Evolutionary conservation across 2,888 invertebrate species (phyloP).

Genomic region (Ophioninae sp.): DNA sequence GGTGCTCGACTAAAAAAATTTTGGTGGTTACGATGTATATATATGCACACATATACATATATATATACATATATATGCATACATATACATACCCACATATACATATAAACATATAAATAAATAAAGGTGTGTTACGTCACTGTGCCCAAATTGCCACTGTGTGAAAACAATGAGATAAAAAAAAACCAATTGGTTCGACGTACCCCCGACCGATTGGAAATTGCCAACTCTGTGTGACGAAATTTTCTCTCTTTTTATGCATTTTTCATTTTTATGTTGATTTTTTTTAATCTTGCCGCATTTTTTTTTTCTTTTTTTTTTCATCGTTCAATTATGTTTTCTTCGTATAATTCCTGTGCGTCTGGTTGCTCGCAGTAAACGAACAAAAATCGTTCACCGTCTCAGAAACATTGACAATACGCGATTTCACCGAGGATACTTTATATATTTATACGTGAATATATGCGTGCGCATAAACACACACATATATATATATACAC

Average conservation of each 20-base stretch:
- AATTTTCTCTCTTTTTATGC: constrained; percentile 12
- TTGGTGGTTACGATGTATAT: constrained; percentile 63
- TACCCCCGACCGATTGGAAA: constrained; percentile 67
- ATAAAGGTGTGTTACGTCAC: constrained; percentile 67
- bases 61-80: too few relatives aligned
- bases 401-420: constrained; percentile 47
- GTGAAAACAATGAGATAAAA: constrained; percentile 39
- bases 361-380: background rate
- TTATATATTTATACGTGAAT: background rate
- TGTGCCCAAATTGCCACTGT: constrained; percentile 72
- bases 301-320: constrained; percentile 51
- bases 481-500: background rate
- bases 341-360: constrained; percentile 1
- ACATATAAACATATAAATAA: too few relatives aligned
- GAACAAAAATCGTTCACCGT: constrained; percentile 24
- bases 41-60: too few relatives aligned
- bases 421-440: constrained; percentile 75
- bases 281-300: background rate
- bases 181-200: constrained; percentile 76
- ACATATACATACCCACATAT: too few relatives aligned
- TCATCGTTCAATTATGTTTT: constrained; percentile 12
- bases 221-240: constrained; percentile 19
- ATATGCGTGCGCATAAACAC: background rate
- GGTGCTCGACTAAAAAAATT: constrained; percentile 65
- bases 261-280: background rate